These are phyloP conservation scores for Halocaridina rubra DNA, from an alignment of 2,888 invertebrate species.

Conservation along the genomic window DNA sequence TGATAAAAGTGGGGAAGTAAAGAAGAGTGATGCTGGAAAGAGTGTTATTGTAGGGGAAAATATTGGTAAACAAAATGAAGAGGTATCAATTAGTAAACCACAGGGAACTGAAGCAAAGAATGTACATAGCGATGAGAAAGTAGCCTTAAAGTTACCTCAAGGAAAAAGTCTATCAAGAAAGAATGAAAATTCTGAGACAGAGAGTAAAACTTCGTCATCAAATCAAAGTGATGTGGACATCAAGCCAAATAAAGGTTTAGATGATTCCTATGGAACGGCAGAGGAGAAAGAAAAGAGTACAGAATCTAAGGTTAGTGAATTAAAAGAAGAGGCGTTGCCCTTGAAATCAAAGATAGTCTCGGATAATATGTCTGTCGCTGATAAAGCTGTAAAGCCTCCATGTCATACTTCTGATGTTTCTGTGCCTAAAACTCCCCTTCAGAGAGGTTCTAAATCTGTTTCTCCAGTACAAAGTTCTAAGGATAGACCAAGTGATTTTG, in stretches of 20 bases:
- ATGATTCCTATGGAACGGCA: neutral
- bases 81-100: too few species aligned
- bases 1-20: slow-evolving; percentile 11
- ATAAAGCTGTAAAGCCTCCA: too few species aligned
- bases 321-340: neutral
- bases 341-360: neutral
- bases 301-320: slow-evolving; percentile 25
- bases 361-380: neutral
- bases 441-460: neutral
- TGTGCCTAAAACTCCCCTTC: neutral
- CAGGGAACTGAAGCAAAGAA: neutral
- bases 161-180: neutral
- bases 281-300: neutral
- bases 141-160: neutral
- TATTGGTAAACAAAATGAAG: neutral
- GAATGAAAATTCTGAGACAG: too few species aligned
- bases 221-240: neutral
- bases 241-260: neutral
- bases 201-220: neutral
- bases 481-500: too few species aligned
- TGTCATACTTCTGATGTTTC: neutral
- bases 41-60: slow-evolving; percentile 52
- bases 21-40: slow-evolving; percentile 37
- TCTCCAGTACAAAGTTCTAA: neutral
- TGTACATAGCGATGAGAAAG: too few species aligned